Evolutionary conservation across 2,888 invertebrate species (phyloP).

Genomic region (Lomographa bimaculata): DNA sequence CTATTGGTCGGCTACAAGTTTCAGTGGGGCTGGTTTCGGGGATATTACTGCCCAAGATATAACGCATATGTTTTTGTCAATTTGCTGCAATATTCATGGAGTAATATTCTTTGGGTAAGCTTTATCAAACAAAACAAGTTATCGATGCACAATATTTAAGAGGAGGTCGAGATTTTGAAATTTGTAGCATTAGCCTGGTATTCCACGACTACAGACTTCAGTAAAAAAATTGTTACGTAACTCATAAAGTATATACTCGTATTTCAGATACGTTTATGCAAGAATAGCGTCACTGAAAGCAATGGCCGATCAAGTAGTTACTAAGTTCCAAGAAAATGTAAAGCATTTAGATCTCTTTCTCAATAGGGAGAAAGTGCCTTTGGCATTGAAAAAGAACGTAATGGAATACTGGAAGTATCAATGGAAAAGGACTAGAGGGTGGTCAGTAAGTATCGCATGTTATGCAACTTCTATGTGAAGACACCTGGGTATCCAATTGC

Average conservation of each 20-base stretch:
- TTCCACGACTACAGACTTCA: no score
- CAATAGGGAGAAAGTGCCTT: conserved; percentile 67
- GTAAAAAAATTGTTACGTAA: no score
- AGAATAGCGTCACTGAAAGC: conserved; percentile 76
- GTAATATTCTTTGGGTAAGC: conserved; percentile 75
- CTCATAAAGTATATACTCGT: no score
- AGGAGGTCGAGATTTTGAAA: no score
- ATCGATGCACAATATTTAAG: no score
- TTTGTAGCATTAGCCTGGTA: no score
- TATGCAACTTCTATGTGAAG: no score
- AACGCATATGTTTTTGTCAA: conserved; percentile 66
- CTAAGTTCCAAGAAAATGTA: conserved; percentile 72
- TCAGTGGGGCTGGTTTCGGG: conserved; percentile 77
- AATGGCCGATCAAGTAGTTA: conserved; percentile 71
- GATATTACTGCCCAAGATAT: conserved; percentile 73
- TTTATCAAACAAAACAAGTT: not conserved
- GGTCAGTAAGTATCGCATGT: conserved; percentile 57
- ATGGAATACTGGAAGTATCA: conserved; percentile 78
- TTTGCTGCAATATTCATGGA: conserved; percentile 70
- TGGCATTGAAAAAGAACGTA: conserved; percentile 57
- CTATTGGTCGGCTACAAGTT: conserved; percentile 74
- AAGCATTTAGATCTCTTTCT: conserved; percentile 73
- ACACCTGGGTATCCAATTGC: no score
- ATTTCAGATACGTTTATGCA: conserved; percentile 71
- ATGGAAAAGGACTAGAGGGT: conserved; percentile 78